Base-by-base conservation (phyloP, 92 coral and sea anemone genomes). In the Epizoanthus illoricatus region DNA sequence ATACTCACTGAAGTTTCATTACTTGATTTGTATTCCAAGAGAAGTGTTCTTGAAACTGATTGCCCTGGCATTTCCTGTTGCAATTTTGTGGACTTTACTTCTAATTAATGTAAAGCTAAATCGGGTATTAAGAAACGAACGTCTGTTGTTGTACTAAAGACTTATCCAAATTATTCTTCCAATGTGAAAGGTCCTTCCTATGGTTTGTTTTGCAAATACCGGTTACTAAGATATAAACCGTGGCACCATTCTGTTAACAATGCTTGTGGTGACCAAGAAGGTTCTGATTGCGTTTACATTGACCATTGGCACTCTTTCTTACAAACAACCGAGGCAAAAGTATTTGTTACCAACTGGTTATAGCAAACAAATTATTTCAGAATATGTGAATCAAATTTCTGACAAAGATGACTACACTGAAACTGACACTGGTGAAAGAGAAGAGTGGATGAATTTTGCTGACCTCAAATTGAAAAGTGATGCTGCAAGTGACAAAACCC, bases 381-480 rank as follows among this genome's bases (percentile, higher is more conserved):
- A 19, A n/a, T 19, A 71, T 71, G 75, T 71, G 2, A 43, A 43
- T 16, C 75, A 43, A 17, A 2, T 71, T 11, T 5, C 45, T 17
- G 75, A 19, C 6, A 10, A 71, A 6, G 23, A 71, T 16, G 57
- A 45, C 79, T 41, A 18, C 55, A 21, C 70, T 40, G 84, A 79
- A 61, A 19, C 80, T 0, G 80, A 69, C 3, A 61, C 52, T 2
- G 72, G 84, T 10, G 74, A 85, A 41, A 84, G 88, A 74, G 93
- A 90, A 62, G 90, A 90, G 57, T 90, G 90, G 86, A 90, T 90
- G 93, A 4, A 65, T 62, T 69, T 84, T 18, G 93, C 90, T 43
- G 93, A 90, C 10, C 63, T 90, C 1, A 80, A 85, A 23, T 56
- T 78, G 54, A 40, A 84, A 71, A 41, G 56, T 36, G 2, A 1